Evolutionary conservation across 1,140 invertebrate species (phyloP).

Genomic region (Stenopsyche tienmushanensis): DNA sequence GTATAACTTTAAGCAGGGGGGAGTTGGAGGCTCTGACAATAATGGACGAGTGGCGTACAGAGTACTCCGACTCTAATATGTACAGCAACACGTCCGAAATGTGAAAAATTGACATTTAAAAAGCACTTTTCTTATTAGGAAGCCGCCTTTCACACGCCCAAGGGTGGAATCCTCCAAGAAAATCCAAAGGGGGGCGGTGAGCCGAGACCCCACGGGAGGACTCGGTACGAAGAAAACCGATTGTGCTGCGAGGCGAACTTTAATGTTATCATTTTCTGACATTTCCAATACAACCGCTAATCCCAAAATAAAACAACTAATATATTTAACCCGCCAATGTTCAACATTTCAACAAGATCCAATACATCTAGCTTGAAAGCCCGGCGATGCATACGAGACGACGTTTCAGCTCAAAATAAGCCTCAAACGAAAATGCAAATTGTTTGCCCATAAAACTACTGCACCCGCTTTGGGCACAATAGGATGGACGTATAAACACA

Average conservation of each 20-base stretch:
- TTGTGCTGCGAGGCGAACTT: too few relatives aligned
- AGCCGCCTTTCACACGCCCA: neutral
- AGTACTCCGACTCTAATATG: slow-evolving; percentile 20
- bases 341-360: too few relatives aligned
- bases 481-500: neutral
- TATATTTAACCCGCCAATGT: too few relatives aligned
- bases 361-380: too few relatives aligned
- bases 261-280: neutral
- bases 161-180: neutral
- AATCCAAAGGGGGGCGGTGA: neutral
- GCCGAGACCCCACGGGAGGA: too few relatives aligned
- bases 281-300: neutral
- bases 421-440: too few relatives aligned
- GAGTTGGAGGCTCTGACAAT: slow-evolving; percentile 13
- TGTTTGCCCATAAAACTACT: too few relatives aligned
- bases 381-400: too few relatives aligned
- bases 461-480: too few relatives aligned
- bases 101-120: slow-evolving; percentile 43
- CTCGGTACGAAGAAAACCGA: too few relatives aligned
- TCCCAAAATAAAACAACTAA: too few relatives aligned
- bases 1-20: slow-evolving; percentile 32
- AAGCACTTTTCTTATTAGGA: slow-evolving; percentile 38
- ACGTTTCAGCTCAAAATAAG: too few relatives aligned
- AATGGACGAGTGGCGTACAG: slow-evolving; percentile 18
- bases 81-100: slow-evolving; percentile 36